Evolutionary conservation across 2,888 invertebrate species (phyloP).

Genomic region (Hypomecis punctinalis): DNA sequence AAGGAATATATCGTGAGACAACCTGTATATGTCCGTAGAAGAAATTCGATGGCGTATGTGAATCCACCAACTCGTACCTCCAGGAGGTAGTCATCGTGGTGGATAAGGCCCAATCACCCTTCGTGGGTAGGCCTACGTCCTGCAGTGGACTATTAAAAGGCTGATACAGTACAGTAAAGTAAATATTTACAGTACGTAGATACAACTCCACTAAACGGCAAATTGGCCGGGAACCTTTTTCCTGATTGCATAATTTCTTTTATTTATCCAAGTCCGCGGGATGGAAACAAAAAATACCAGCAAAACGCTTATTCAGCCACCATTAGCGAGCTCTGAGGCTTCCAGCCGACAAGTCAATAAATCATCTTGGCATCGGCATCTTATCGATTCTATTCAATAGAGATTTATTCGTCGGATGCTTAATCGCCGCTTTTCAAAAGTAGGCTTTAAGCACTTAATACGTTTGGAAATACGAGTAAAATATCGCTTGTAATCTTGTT

Average conservation of each 20-base stretch:
- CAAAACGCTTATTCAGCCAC: constrained; percentile 59
- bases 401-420: constrained; percentile 65
- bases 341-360: constrained; percentile 73
- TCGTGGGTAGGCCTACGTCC: too few relatives aligned
- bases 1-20: too few relatives aligned
- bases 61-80: too few relatives aligned
- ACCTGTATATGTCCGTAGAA: too few relatives aligned
- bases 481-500: constrained; percentile 49
- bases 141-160: too few relatives aligned
- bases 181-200: not conserved
- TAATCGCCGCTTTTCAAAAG: constrained; percentile 65
- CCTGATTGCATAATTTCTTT: constrained; percentile 59
- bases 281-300: constrained; percentile 55
- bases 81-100: too few relatives aligned
- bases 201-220: constrained; percentile 44
- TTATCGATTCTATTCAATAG: constrained; percentile 76
- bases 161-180: too few relatives aligned
- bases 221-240: constrained; percentile 46
- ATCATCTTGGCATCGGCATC: constrained; percentile 76
- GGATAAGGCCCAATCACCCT: too few relatives aligned
- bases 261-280: constrained; percentile 52
- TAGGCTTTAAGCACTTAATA: constrained; percentile 60
- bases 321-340: constrained; percentile 55
- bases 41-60: too few relatives aligned
- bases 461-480: constrained; percentile 43